These are phyloP conservation scores for Todus mexicanus DNA, from an alignment of 2,797 vertebrate genomes.

Conservation along the genomic window DNA sequence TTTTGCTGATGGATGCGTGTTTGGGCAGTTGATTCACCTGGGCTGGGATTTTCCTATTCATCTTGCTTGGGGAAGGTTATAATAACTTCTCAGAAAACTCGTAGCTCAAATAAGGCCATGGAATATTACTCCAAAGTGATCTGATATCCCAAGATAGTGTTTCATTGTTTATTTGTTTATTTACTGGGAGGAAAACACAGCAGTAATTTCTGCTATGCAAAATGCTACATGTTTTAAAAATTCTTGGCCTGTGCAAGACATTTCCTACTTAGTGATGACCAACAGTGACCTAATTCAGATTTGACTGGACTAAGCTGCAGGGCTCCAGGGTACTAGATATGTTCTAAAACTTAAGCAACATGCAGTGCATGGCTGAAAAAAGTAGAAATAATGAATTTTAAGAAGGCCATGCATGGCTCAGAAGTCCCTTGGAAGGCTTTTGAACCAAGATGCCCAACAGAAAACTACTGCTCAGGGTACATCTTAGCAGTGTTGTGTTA, in stretches of 20 bases:
- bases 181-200: conserved; percentile 32
- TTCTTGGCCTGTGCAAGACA: conserved; percentile 23
- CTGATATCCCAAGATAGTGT: conserved; percentile 22
- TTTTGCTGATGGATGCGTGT: not conserved
- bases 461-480: not conserved
- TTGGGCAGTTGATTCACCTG: not conserved
- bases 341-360: not conserved
- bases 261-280: conserved; percentile 10
- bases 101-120: conserved; percentile 9
- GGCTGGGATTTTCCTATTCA: not conserved
- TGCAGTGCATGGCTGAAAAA: not conserved
- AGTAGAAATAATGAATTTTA: not conserved
- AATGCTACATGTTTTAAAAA: not conserved
- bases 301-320: not conserved
- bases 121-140: conserved; percentile 18
- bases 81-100: not conserved
- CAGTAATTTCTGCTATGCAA: conserved; percentile 50
- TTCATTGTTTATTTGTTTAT: conserved; percentile 61
- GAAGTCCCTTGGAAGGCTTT: not conserved
- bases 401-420: not conserved
- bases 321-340: not conserved
- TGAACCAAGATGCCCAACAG: not conserved
- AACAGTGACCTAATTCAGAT: conserved; percentile 7
- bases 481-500: not conserved
- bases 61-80: not conserved